Evolutionary conservation across 2,113 vertebrate species (phyloP).

Genomic region (Carettochelys insculpta): DNA sequence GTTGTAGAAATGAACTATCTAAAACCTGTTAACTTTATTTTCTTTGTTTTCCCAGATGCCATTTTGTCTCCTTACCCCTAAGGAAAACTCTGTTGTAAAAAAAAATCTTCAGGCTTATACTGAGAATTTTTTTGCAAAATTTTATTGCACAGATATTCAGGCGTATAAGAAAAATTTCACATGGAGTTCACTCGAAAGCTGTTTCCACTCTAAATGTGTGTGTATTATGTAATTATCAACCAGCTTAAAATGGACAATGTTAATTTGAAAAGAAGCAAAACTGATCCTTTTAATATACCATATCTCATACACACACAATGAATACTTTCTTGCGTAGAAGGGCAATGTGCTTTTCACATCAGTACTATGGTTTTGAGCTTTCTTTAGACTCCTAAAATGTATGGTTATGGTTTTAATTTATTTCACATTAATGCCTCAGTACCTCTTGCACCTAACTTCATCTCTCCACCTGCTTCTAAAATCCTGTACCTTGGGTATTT

Average conservation of each 20-base stretch:
- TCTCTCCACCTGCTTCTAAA: background rate
- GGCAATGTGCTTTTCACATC: background rate
- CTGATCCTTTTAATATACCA: background rate
- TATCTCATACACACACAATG: background rate
- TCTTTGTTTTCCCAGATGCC: background rate
- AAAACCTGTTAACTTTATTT: background rate
- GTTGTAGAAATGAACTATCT: conserved; percentile 32
- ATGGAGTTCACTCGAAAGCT: background rate
- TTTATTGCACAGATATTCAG: no score
- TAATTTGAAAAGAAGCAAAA: background rate
- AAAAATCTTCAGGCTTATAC: background rate
- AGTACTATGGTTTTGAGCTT: background rate
- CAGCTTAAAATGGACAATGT: background rate
- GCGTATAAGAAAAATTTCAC: background rate
- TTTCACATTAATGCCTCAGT: background rate
- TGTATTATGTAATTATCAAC: background rate
- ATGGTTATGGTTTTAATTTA: background rate
- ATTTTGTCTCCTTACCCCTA: background rate
- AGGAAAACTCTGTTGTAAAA: background rate
- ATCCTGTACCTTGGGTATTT: background rate
- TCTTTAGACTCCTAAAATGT: background rate
- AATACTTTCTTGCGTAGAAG: background rate
- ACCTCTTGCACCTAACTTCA: background rate
- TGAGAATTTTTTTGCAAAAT: no score
- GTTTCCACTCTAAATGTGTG: background rate